These are phyloP conservation scores for Ptilonorhynchus violaceus DNA, from an alignment of 2,113 vertebrate species.

Conservation along the genomic window DNA sequence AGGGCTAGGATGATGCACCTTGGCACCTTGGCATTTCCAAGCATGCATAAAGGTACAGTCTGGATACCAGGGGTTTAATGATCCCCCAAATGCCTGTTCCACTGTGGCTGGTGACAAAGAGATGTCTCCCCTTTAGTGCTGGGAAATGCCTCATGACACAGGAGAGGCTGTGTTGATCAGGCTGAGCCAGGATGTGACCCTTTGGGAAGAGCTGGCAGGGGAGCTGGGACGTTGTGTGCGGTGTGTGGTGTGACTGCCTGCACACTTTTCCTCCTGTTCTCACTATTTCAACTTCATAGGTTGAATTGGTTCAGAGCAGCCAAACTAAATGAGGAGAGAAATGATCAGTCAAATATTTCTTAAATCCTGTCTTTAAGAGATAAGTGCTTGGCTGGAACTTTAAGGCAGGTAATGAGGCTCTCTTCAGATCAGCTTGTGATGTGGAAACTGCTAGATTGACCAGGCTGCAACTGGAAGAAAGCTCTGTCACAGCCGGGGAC, in stretches of 20 bases:
- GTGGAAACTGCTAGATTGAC: slow-evolving; percentile 66
- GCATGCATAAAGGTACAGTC: not conserved
- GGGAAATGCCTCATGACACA: not conserved
- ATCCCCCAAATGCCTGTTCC: not conserved
- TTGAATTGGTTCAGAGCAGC: slow-evolving; percentile 65
- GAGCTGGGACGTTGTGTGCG: not conserved
- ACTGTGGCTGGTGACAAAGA: not conserved
- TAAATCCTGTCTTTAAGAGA: slow-evolving; percentile 63
- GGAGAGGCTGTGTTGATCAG: not conserved
- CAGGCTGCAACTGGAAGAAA: slow-evolving; percentile 50
- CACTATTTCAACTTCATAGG: slow-evolving; percentile 62
- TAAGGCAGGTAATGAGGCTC: slow-evolving; percentile 71
- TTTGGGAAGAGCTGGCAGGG: not conserved
- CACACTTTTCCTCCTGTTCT: not conserved
- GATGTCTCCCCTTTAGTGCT: not conserved
- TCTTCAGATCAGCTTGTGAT: slow-evolving; percentile 60
- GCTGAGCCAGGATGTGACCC: not conserved
- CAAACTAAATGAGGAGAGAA: slow-evolving; percentile 69
- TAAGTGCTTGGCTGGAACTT: slow-evolving; percentile 64
- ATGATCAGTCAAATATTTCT: slow-evolving; percentile 73
- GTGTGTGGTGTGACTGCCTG: not conserved
- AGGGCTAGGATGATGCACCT: not conserved
- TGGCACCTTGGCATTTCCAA: not conserved
- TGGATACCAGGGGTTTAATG: not conserved
- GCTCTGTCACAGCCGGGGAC: not conserved